Percentiles rank a stretch among this genome's conserved stretches.
phyloP scores from a whole-genome alignment of 2,113 vertebrate species.

The Peromyscus leucopus region DNA sequence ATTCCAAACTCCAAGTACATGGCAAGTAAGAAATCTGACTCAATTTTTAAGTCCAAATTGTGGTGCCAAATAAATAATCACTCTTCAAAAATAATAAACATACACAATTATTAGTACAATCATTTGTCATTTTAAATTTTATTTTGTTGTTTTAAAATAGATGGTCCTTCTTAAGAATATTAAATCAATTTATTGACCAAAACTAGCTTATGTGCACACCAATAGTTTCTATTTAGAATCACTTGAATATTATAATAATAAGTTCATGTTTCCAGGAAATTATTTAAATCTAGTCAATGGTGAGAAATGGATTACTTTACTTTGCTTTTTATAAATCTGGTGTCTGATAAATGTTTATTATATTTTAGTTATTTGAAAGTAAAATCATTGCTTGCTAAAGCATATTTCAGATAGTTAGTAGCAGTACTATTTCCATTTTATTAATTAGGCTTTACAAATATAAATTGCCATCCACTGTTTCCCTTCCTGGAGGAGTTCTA shows the following conservation, averaged over 20 bases:
- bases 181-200: background rate
- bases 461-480: background rate
- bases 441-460: background rate
- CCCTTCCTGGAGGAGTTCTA: background rate
- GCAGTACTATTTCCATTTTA: background rate
- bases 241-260: background rate
- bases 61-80: background rate
- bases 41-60: background rate
- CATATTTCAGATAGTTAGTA: background rate
- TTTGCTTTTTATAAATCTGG: constrained; percentile 13
- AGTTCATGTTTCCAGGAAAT: background rate
- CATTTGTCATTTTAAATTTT: background rate
- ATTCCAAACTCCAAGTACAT: background rate
- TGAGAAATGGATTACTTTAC: background rate
- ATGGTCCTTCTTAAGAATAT: background rate
- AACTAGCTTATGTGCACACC: background rate
- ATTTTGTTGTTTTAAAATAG: background rate
- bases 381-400: background rate
- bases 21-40: background rate
- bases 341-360: background rate
- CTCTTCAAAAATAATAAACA: background rate
- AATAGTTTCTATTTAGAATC: background rate
- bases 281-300: background rate
- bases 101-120: background rate
- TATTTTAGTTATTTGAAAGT: background rate